Evolutionary conservation across 2,888 invertebrate genomes (phyloP).

Genomic region (Azorinus chamasolen): DNA sequence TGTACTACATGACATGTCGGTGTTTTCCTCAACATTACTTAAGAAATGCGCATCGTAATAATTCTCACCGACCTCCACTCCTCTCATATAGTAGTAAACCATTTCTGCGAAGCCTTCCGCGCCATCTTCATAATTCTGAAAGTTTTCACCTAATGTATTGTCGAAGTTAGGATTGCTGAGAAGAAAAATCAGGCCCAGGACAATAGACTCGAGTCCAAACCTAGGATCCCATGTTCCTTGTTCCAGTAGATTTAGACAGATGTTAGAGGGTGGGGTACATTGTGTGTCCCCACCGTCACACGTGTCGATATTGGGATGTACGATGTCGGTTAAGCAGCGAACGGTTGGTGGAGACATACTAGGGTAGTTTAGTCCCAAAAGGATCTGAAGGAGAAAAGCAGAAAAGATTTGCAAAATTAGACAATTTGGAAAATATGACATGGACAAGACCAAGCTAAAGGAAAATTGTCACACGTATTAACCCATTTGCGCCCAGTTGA

Average conservation of each 20-base stretch:
- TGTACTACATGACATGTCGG: too few species aligned
- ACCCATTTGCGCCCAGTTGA: too few species aligned
- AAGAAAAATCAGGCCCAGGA: constrained; percentile 31
- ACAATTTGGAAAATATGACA: too few species aligned
- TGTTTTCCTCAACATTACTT: too few species aligned
- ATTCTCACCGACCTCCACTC: too few species aligned
- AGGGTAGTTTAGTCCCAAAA: too few species aligned
- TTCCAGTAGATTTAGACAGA: constrained; percentile 41
- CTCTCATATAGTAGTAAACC: constrained; percentile 43
- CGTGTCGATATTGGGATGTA: constrained; percentile 54
- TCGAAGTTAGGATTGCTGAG: constrained; percentile 40
- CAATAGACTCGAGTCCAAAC: constrained; percentile 32
- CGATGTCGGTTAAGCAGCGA: constrained; percentile 43
- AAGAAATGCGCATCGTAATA: too few species aligned
- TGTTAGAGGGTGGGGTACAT: constrained; percentile 10
- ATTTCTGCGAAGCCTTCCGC: constrained; percentile 20
- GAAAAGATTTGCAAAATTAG: too few species aligned
- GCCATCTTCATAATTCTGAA: constrained; percentile 10
- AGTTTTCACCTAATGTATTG: constrained; percentile 24
- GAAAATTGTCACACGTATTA: too few species aligned
- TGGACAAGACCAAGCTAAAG: too few species aligned
- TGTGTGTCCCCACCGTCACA: background rate
- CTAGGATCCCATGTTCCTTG: constrained; percentile 3
- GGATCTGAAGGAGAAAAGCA: too few species aligned
- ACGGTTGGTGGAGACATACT: constrained; percentile 27